Conservation (phyloP, 1,140 invertebrate species). For the Sarcophaga peregrina region DNA sequence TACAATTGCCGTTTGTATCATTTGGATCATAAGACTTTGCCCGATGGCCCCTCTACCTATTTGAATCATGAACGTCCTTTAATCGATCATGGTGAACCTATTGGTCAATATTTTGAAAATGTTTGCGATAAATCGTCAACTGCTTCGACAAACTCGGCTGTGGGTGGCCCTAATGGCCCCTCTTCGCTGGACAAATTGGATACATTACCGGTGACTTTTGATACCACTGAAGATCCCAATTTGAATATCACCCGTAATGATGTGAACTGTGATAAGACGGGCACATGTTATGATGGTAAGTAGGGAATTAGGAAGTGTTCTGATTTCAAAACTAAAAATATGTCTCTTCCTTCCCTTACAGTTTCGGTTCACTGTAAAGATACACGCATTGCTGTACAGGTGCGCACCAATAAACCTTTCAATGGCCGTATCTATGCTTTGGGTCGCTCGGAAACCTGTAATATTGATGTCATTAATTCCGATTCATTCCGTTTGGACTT, state of each 20-base stretch:
- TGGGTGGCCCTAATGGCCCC: slow-evolving; percentile 61
- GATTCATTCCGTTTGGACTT: slow-evolving; percentile 91
- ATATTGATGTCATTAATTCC: slow-evolving; percentile 92
- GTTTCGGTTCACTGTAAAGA: slow-evolving; percentile 95
- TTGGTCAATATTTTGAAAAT: slow-evolving; percentile 91
- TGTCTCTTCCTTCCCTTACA: slow-evolving; percentile 65
- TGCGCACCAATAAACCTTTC: slow-evolving; percentile 92
- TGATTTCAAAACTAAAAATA: neutral
- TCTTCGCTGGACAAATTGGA: slow-evolving; percentile 65
- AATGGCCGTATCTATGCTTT: slow-evolving; percentile 94
- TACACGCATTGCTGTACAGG: slow-evolving; percentile 91
- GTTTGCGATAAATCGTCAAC: slow-evolving; percentile 74
- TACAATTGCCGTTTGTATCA: slow-evolving; percentile 94
- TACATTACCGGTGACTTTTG: slow-evolving; percentile 76
- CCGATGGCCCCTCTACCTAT: slow-evolving; percentile 90
- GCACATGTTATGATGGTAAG: slow-evolving; percentile 92
- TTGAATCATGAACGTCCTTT: slow-evolving; percentile 87
- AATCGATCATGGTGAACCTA: slow-evolving; percentile 89
- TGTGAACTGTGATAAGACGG: slow-evolving; percentile 92
- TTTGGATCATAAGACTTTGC: slow-evolving; percentile 89
- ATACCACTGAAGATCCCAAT: slow-evolving; percentile 77
- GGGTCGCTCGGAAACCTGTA: slow-evolving; percentile 93
- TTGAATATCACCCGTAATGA: slow-evolving; percentile 79
- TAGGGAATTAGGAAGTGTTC: neutral
- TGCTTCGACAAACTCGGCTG: slow-evolving; percentile 47